Conservation (phyloP, 2,797 vertebrate genomes). For the Euphonia xanthogaster region DNA sequence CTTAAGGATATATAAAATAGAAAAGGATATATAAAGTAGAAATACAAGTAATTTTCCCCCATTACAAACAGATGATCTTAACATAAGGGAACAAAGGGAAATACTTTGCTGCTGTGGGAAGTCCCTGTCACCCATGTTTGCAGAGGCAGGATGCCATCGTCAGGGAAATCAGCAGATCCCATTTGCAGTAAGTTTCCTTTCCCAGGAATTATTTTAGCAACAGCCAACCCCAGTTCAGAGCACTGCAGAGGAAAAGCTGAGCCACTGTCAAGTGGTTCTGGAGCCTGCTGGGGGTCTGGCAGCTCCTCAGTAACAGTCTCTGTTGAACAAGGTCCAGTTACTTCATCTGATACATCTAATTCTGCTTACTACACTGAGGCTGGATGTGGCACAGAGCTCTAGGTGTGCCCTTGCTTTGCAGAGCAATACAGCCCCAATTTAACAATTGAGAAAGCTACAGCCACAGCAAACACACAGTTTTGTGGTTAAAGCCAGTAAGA, state of each 20-base stretch:
- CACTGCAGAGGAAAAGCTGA: background rate
- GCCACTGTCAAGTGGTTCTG: background rate
- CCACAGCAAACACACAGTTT: background rate
- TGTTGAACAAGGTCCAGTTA: background rate
- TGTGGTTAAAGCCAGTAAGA: background rate
- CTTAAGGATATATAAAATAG: background rate
- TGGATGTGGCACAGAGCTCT: background rate
- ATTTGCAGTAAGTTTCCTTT: background rate
- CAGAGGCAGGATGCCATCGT: accelerated
- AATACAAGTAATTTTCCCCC: background rate
- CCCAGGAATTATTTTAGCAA: background rate
- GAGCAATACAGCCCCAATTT: background rate
- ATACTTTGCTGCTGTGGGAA: background rate
- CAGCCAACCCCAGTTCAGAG: background rate
- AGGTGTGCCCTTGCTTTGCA: background rate
- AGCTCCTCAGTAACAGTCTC: background rate
- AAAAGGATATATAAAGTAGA: background rate
- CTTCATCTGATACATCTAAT: background rate
- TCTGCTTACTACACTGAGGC: background rate
- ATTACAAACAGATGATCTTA: background rate
- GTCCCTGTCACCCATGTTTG: background rate
- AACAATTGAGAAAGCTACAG: background rate
- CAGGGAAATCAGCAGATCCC: background rate
- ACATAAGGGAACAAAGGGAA: background rate
- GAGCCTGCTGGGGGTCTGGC: background rate